Evolutionary conservation across 2,113 vertebrate genomes (phyloP).

Genomic region (Formicarius rufipectus): DNA sequence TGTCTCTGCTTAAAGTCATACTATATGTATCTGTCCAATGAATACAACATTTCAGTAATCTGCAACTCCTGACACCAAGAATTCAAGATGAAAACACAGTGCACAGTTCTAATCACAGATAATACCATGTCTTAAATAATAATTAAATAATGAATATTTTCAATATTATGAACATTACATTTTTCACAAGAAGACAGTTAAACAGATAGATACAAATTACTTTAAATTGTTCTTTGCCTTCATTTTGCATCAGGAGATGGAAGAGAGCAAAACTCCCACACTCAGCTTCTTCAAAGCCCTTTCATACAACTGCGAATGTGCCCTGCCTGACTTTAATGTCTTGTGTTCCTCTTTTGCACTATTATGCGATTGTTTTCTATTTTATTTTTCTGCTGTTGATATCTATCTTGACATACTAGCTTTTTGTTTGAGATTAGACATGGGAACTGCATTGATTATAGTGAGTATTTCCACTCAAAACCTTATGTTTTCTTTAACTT

Average conservation of each 20-base stretch:
- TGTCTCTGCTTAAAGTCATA: neutral
- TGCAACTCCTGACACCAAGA: neutral
- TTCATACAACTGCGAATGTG: fast-evolving
- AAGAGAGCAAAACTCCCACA: neutral
- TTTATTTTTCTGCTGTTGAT: neutral
- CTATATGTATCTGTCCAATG: neutral
- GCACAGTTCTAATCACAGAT: neutral
- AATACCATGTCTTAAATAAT: neutral
- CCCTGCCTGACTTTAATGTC: neutral
- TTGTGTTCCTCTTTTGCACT: neutral
- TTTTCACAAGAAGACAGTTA: neutral
- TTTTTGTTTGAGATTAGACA: neutral
- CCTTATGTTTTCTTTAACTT: neutral
- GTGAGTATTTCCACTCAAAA: neutral
- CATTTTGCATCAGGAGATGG: neutral
- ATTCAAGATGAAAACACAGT: neutral
- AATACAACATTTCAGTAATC: neutral
- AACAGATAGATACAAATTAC: neutral
- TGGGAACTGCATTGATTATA: neutral
- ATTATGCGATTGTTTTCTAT: neutral
- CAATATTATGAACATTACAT: neutral
- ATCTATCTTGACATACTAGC: neutral
- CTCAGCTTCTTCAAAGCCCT: neutral
- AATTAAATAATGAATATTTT: neutral
- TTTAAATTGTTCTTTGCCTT: neutral